A percentile compares a stretch with the other conserved stretches of the same genome.
These are phyloP conservation scores for Eidolon dupreanum DNA, from an alignment of 2,797 vertebrate genomes.

Conservation along the genomic window DNA sequence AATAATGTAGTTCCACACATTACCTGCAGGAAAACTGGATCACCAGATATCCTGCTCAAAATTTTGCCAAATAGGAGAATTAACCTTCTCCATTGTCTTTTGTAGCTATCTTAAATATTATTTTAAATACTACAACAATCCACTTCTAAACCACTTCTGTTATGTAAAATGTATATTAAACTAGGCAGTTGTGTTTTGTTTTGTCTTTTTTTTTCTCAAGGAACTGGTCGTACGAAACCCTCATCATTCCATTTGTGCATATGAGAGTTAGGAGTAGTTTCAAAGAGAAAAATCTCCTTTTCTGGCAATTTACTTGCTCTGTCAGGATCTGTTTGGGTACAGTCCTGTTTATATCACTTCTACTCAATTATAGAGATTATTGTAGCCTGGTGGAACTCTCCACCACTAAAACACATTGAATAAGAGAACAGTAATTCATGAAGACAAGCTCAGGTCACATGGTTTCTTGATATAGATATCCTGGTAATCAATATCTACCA, in stretches of 20 bases:
- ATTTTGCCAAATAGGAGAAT: neutral
- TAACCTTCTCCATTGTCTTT: neutral
- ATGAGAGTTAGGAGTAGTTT: neutral
- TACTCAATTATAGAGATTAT: neutral
- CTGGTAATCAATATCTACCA: neutral
- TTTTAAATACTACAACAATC: neutral
- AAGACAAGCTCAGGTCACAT: neutral
- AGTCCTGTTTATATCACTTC: neutral
- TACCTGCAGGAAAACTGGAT: neutral
- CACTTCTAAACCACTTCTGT: neutral
- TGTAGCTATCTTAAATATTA: neutral
- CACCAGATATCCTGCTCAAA: neutral
- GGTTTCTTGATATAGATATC: neutral
- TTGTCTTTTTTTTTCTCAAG: neutral
- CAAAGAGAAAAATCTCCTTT: neutral
- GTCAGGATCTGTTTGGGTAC: fast-evolving
- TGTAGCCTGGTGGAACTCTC: neutral
- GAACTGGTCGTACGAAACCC: fast-evolving
- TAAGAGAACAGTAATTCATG: neutral
- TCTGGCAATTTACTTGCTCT: neutral
- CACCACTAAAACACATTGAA: neutral
- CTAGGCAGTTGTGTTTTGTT: neutral
- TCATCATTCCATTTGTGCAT: neutral
- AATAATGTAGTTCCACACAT: neutral
- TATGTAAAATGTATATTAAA: neutral